A percentile compares a stretch with the other conserved stretches of the same genome.
phyloP scores from a whole-genome alignment of 2,797 vertebrate species.

The Pangasius macronema region DNA sequence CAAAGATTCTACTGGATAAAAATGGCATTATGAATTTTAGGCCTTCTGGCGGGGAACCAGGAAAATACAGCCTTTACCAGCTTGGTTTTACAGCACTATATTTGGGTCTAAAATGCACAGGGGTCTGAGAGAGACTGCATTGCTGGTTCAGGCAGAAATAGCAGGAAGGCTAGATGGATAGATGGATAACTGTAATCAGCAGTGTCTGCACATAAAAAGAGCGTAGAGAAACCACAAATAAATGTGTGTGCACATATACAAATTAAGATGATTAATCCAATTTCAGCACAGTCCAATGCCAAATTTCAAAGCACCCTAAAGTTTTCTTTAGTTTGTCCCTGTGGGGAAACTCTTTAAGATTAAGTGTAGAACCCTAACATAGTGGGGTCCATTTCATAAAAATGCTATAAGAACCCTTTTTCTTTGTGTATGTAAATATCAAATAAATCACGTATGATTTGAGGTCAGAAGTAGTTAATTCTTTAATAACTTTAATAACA shows the following conservation, averaged over 20 bases:
- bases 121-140: background rate
- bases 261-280: background rate
- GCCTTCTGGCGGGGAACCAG: slow-evolving; percentile 27
- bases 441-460: background rate
- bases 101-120: slow-evolving; percentile 47
- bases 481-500: too few relatives aligned
- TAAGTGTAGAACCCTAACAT: background rate
- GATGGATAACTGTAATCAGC: background rate
- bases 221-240: background rate
- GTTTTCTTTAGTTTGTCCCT: background rate
- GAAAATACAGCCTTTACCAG: slow-evolving; percentile 42
- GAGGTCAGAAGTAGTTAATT: background rate
- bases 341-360: background rate
- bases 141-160: slow-evolving; percentile 8
- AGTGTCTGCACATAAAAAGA: background rate
- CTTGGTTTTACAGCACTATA: slow-evolving; percentile 49
- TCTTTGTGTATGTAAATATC: background rate
- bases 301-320: background rate
- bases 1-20: slow-evolving; percentile 23
- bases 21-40: slow-evolving; percentile 41
- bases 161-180: background rate
- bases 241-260: background rate
- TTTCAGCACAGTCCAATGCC: background rate
- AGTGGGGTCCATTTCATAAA: background rate
- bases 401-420: background rate